These are phyloP conservation scores for Plutella xylostella DNA, from an alignment of 2,888 invertebrate species.

Conservation along the genomic window DNA sequence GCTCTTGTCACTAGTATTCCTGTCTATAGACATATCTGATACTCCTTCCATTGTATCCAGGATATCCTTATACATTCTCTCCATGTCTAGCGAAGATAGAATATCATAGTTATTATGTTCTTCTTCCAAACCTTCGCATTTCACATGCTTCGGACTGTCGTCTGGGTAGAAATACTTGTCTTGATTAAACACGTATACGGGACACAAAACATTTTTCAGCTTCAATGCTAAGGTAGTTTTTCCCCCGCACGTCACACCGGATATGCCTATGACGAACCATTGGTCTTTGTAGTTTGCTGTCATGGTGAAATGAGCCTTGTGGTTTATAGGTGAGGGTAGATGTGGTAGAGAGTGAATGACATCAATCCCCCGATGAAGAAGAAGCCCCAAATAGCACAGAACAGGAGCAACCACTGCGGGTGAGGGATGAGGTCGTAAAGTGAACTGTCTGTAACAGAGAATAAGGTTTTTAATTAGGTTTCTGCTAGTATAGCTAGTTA, in stretches of 20 bases:
- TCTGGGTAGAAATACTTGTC: constrained; percentile 80
- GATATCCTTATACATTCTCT: constrained; percentile 74
- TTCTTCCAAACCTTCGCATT: constrained; percentile 72
- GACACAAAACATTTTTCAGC: constrained; percentile 53
- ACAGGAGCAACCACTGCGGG: constrained; percentile 68
- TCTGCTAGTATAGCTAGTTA: neutral
- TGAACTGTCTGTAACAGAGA: constrained; percentile 51
- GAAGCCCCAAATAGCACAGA: constrained; percentile 72
- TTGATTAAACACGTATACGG: constrained; percentile 73
- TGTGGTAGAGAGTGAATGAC: constrained; percentile 72
- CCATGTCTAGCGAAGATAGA: constrained; percentile 78
- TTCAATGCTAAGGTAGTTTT: constrained; percentile 79
- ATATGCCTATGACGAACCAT: constrained; percentile 46
- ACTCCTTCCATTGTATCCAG: constrained; percentile 37
- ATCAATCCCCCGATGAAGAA: constrained; percentile 75
- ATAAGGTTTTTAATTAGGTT: constrained; percentile 9
- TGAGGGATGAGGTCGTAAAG: constrained; percentile 64
- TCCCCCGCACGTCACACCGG: constrained; percentile 85
- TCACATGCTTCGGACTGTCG: constrained; percentile 74
- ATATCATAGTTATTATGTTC: constrained; percentile 83
- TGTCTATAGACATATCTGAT: constrained; percentile 22
- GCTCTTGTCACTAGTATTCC: constrained; percentile 11
- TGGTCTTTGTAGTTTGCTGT: constrained; percentile 12
- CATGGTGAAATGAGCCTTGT: neutral
- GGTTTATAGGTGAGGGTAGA: constrained; percentile 28